Conservation (phyloP, 2,797 vertebrate species). For the Phrynocephalus guinanensis region DNA sequence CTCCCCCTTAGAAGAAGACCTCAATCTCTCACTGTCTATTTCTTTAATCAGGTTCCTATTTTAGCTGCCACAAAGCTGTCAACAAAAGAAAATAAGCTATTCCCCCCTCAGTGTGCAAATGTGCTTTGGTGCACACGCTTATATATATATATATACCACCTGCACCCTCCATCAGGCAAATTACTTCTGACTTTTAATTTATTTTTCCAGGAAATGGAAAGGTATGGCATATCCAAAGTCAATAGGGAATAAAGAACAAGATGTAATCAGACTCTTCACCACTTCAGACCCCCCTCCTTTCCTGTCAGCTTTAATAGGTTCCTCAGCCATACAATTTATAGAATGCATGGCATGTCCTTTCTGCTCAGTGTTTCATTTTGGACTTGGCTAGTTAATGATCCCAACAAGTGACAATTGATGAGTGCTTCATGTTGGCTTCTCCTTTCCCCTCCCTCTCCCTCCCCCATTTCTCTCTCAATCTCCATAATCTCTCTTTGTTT, state of each 20-base stretch:
- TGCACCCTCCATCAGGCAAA: conserved; percentile 97
- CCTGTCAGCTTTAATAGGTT: conserved; percentile 96
- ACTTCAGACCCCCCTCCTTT: conserved; percentile 85
- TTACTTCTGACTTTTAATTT: conserved; percentile 99
- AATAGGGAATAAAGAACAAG: conserved; percentile 90
- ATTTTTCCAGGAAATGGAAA: conserved; percentile 99
- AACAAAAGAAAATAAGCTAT: conserved; percentile 94
- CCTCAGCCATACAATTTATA: conserved; percentile 92
- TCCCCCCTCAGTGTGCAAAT: conserved; percentile 79
- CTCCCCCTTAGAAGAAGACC: conserved; percentile 95
- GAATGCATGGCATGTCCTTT: conserved; percentile 84
- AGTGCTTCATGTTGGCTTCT: conserved; percentile 72
- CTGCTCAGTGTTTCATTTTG: conserved; percentile 81
- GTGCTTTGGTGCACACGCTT: background rate
- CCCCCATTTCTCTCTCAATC: no score
- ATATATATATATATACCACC: conserved; percentile 77
- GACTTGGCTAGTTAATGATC: conserved; percentile 80
- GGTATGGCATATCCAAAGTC: conserved; percentile 95
- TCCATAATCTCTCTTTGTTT: background rate
- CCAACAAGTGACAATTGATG: conserved; percentile 88
- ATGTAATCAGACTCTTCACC: conserved; percentile 93
- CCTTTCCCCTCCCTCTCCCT: background rate
- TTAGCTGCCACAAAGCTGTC: conserved; percentile 96
- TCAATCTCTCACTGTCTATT: conserved; percentile 97
- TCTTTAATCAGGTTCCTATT: conserved; percentile 97